Conservation (phyloP, 2,113 vertebrate genomes). For the Pionites leucogaster region DNA sequence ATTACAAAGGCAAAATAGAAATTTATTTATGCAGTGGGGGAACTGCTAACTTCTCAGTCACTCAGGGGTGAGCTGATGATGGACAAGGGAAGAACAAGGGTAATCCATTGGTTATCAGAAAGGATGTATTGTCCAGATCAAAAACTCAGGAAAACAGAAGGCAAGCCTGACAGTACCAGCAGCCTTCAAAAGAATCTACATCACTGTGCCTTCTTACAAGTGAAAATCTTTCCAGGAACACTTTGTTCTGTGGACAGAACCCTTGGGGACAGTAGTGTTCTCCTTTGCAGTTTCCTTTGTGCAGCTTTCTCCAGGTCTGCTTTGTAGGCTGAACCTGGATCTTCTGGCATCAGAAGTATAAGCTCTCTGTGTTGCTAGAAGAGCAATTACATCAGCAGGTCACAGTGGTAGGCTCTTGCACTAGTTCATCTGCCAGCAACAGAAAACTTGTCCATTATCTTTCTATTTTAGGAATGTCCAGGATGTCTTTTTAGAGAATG, state of each 20-base stretch:
- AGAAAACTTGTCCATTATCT: neutral
- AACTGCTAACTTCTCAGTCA: neutral
- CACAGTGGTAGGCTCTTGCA: neutral
- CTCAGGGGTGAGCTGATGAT: neutral
- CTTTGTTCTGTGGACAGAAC: neutral
- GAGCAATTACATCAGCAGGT: neutral
- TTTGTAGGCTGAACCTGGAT: neutral
- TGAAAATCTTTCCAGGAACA: neutral
- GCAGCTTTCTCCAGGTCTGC: neutral
- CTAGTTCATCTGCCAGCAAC: neutral
- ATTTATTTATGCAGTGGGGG: neutral
- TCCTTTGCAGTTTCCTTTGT: neutral
- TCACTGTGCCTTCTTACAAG: rapidly evolving
- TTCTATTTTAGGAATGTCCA: slow-evolving; percentile 8
- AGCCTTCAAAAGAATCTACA: neutral
- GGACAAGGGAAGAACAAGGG: neutral
- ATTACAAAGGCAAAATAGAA: neutral
- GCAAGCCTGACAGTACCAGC: neutral
- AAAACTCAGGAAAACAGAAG: neutral
- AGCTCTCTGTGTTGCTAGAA: neutral
- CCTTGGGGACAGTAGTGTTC: neutral
- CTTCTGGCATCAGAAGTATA: neutral
- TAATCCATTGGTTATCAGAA: neutral
- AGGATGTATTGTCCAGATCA: neutral
- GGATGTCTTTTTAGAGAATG: neutral